phyloP scores from a whole-genome alignment of 2,113 vertebrate species.

The Neolamprologus longior region DNA sequence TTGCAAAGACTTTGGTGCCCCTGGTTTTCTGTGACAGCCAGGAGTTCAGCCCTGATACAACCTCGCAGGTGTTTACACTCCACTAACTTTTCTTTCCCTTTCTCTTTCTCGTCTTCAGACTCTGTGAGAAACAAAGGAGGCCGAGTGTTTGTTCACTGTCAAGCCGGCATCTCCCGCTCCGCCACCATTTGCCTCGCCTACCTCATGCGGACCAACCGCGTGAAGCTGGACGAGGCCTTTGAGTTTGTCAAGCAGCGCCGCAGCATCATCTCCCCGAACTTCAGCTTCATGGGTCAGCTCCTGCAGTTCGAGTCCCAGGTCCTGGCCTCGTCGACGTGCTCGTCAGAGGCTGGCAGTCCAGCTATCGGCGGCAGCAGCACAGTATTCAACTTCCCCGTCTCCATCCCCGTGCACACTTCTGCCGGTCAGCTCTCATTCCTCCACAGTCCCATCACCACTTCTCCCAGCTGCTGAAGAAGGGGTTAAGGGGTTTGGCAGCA shows the following conservation, averaged over 20 bases:
- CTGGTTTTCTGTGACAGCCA: conserved; percentile 5
- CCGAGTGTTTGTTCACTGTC: conserved; percentile 95
- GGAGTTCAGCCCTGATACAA: neutral
- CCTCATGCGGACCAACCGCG: conserved; percentile 96
- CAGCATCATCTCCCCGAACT: conserved; percentile 98
- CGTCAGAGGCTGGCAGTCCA: conserved; percentile 87
- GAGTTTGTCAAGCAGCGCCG: conserved; percentile 98
- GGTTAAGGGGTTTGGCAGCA: neutral
- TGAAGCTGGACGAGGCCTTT: conserved; percentile 96
- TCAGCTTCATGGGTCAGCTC: conserved; percentile 99
- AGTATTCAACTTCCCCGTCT: conserved; percentile 94
- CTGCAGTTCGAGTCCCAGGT: conserved; percentile 97
- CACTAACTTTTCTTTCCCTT: conserved; percentile 29
- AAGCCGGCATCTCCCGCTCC: conserved; percentile 94
- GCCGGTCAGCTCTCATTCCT: conserved; percentile 84
- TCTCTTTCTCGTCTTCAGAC: conserved; percentile 66
- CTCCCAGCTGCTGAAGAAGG: conserved; percentile 87
- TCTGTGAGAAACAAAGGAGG: conserved; percentile 89
- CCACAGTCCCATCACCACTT: conserved; percentile 95
- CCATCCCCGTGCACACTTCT: conserved; percentile 84
- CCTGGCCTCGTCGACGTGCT: conserved; percentile 87
- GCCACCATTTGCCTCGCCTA: conserved; percentile 98
- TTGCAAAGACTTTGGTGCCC: neutral
- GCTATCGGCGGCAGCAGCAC: conserved; percentile 79
- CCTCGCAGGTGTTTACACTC: neutral